phyloP scores from a whole-genome alignment of 2,797 vertebrate genomes.

The Acestrorhynchus altus region DNA sequence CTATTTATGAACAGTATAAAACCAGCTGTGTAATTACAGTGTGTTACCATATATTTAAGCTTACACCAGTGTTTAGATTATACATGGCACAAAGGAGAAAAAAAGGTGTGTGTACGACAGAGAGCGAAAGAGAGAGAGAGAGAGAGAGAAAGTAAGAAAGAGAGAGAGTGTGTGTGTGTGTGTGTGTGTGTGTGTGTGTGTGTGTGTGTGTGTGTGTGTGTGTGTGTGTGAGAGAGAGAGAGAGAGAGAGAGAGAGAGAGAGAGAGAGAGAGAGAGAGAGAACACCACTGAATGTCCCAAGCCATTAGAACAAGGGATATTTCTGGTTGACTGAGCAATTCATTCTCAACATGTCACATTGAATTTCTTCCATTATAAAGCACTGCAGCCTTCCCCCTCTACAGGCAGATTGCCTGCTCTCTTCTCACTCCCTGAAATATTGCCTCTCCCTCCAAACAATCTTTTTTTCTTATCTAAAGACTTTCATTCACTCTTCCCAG shows the following conservation, averaged over 20 bases:
- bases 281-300: conserved; percentile 87
- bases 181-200: conserved; percentile 6
- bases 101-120: conserved; percentile 9
- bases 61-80: conserved; percentile 14
- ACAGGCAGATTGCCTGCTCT: conserved; percentile 84
- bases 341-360: conserved; percentile 99
- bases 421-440: conserved; percentile 83
- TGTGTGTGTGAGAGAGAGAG: conserved; percentile 22
- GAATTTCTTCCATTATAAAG: conserved; percentile 96
- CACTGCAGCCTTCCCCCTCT: conserved; percentile 81
- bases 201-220: no score
- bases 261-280: conserved; percentile 65
- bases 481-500: conserved; percentile 34
- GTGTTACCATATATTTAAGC: not conserved
- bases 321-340: conserved; percentile 99
- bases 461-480: conserved; percentile 69
- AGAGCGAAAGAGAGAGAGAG: conserved; percentile 37
- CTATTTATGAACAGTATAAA: not conserved
- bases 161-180: conserved; percentile 60
- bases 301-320: conserved; percentile 99
- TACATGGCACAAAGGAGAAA: conserved; percentile 1
- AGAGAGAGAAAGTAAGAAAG: conserved; percentile 56
- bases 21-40: not conserved
- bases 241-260: conserved; percentile 42
- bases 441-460: conserved; percentile 79